Conservation (phyloP, 2,888 invertebrate genomes). For the Eubasilissa splendida region DNA sequence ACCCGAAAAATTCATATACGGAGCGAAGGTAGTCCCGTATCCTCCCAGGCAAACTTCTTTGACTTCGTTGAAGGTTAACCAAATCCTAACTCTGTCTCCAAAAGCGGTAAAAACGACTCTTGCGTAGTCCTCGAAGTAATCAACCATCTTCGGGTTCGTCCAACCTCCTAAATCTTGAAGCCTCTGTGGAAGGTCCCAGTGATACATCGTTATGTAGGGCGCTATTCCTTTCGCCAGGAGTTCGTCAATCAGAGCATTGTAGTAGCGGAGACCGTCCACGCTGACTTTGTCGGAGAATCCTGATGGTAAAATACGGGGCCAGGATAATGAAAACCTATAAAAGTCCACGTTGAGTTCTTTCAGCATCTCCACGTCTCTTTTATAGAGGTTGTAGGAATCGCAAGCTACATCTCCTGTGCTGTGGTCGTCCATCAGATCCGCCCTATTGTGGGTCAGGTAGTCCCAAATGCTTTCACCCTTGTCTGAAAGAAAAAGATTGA, state of each 20-base stretch:
- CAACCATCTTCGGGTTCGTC: conserved; percentile 75
- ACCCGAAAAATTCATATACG: conserved; percentile 69
- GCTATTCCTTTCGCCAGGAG: conserved; percentile 70
- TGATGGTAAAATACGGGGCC: conserved; percentile 78
- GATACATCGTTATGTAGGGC: conserved; percentile 78
- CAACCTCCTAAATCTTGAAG: conserved; percentile 77
- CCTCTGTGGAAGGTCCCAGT: conserved; percentile 79
- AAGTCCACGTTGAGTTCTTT: conserved; percentile 72
- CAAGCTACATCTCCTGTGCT: conserved; percentile 76
- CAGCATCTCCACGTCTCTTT: conserved; percentile 75
- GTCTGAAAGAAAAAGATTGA: background rate
- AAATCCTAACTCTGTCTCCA: conserved; percentile 69
- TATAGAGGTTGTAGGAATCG: conserved; percentile 77
- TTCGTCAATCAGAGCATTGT: conserved; percentile 75
- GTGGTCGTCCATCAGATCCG: conserved; percentile 71
- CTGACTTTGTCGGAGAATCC: conserved; percentile 65
- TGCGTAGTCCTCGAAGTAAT: conserved; percentile 76
- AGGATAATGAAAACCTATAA: conserved; percentile 78
- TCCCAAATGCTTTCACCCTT: conserved; percentile 81
- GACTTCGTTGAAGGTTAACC: conserved; percentile 81
- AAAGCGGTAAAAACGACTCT: conserved; percentile 70
- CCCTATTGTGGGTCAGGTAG: conserved; percentile 72
- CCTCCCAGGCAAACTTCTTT: conserved; percentile 67
- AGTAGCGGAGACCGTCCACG: conserved; percentile 72
- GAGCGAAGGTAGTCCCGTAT: conserved; percentile 72